Percentiles rank a stretch among this genome's conserved stretches.
Conservation (phyloP, 2,888 invertebrate species). For the Epiblema foenella region DNA sequence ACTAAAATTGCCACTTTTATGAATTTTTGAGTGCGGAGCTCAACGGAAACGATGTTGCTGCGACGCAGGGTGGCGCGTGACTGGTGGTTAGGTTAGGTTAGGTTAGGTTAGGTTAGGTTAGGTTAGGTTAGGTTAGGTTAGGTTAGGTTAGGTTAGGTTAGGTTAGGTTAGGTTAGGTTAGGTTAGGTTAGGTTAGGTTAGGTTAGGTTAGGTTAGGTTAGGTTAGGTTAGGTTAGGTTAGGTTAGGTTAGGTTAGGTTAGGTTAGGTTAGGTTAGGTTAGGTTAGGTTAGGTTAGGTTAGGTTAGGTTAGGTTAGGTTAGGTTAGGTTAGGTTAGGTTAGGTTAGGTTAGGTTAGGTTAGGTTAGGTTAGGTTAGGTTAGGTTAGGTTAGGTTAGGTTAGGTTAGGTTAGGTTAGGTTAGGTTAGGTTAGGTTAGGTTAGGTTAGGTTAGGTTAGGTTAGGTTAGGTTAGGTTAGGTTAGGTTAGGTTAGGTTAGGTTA, state of each 20-base stretch:
- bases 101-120: conserved; percentile 45
- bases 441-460: conserved; percentile 47
- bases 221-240: conserved; percentile 36
- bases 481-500: conserved; percentile 29
- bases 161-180: conserved; percentile 39
- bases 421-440: conserved; percentile 46
- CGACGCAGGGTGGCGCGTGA: too few species aligned
- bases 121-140: conserved; percentile 44
- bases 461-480: conserved; percentile 48
- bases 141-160: conserved; percentile 44
- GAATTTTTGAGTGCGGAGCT: too few species aligned
- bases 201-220: conserved; percentile 40
- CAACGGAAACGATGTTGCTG: too few species aligned
- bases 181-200: conserved; percentile 35
- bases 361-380: conserved; percentile 34
- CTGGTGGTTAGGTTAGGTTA: too few species aligned
- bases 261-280: conserved; percentile 18
- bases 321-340: conserved; percentile 39
- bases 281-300: conserved; percentile 45
- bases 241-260: conserved; percentile 42
- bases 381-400: conserved; percentile 40
- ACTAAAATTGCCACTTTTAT: too few species aligned
- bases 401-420: conserved; percentile 38
- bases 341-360: conserved; percentile 40
- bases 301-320: conserved; percentile 44